Evolutionary conservation across 92 coral and sea anemone species (phyloP).

Genomic region (Siderastrea radians): DNA sequence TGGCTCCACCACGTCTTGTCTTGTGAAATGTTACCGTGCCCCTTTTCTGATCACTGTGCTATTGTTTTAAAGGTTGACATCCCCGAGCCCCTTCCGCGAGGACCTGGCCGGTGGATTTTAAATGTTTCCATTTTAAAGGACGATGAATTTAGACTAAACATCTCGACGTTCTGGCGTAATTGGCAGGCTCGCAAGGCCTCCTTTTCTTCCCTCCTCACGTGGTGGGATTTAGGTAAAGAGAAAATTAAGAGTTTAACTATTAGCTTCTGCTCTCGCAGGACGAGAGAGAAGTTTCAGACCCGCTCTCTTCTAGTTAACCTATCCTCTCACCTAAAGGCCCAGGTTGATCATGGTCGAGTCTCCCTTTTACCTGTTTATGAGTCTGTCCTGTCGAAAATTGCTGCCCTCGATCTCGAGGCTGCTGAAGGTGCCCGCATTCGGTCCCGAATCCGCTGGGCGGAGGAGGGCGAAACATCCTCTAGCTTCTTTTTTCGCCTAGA

Average conservation of each 20-base stretch:
- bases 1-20: neutral
- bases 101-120: conserved; percentile 10
- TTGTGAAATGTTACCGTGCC: neutral
- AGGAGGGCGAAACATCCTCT: neutral
- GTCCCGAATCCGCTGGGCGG: neutral
- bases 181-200: neutral
- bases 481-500: neutral
- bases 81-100: conserved; percentile 5
- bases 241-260: neutral
- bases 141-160: fast-evolving
- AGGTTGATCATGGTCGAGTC: neutral
- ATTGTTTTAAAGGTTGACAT: neutral
- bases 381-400: neutral
- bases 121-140: conserved; percentile 17
- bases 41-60: conserved; percentile 40
- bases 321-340: neutral
- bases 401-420: neutral
- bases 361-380: neutral
- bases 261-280: neutral
- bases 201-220: neutral
- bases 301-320: neutral
- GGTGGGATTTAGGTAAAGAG: conserved; percentile 40
- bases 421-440: neutral
- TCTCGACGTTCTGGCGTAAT: neutral
- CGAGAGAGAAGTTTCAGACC: neutral